Evolutionary conservation across 2,113 vertebrate species (phyloP), one percentile per base, ranked within the genome.

Genomic region (Rhombomys opimus): DNA sequence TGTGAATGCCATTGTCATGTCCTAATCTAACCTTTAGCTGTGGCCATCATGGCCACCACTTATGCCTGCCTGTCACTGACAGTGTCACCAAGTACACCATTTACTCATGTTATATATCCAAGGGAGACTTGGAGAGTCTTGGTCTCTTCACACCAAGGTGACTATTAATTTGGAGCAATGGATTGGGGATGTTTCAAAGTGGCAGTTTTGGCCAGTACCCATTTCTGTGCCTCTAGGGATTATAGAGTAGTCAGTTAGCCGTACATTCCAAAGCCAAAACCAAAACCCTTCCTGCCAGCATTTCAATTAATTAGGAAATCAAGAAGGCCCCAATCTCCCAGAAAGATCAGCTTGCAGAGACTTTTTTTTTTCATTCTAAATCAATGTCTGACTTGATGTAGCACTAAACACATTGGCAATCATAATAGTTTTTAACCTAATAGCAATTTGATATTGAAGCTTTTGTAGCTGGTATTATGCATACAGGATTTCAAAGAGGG

Each of bases 221-320:
- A 82, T 96, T 72, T 90, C 77, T 82, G 54, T 22, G 46, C 59
- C 78, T 75, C 94, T 90, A 54, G 52, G 50, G 27, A 95, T 92
- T 85, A 93, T 68, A 93, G 65, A 96, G 80, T 81, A 73, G 50
- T 78, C n/a, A 32, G 5, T 86, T 96, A 54, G 88, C 50, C n/a
- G 25, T 46, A 8, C 35, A 89, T 52, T 41, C 70, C 67, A 94
- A 96, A 94, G 90, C 75, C 93, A 73, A 94, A 94, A 91, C 59
- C 63, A 68, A 87, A 96, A 95, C 22, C 14, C 35, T 78, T 92
- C 46, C 89, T 93, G 92, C 81, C 95, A 96, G 38, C 77, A 87
- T 97, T 96, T 97, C 92, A 90, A 50, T 95, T 94, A 96, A 93
- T 97, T 78, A 78, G 46, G 96, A 95, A 95, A 93, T 91, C 81